phyloP scores from a whole-genome alignment of 1,140 invertebrate species.

The Bombus affinis region DNA sequence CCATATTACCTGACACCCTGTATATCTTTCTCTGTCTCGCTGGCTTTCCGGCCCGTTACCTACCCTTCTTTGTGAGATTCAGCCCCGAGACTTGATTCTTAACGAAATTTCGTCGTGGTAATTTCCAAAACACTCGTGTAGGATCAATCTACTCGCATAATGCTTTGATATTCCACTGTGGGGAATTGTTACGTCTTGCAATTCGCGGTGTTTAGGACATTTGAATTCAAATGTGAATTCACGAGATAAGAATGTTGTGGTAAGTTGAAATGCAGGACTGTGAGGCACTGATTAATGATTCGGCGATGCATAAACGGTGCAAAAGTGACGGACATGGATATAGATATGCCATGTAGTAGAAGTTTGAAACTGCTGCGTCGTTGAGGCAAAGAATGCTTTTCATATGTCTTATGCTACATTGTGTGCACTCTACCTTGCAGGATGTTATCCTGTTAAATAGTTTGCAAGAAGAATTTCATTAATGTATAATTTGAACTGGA shows the following conservation, averaged over 20 bases:
- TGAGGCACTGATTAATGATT: not conserved
- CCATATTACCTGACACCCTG: too few relatives aligned
- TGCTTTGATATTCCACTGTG: not conserved
- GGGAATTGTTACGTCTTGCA: not conserved
- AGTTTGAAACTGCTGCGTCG: not conserved
- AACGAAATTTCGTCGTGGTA: conserved; percentile 42
- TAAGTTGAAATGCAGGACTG: not conserved
- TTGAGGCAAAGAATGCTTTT: too few relatives aligned
- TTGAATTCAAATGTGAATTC: not conserved
- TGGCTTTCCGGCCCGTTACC: conserved; percentile 32
- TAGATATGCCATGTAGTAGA: not conserved
- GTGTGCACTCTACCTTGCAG: not conserved
- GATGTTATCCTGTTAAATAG: not conserved
- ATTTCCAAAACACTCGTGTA: conserved; percentile 41
- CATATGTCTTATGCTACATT: too few relatives aligned
- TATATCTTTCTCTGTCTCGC: not conserved
- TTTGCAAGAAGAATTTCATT: not conserved
- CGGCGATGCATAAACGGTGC: not conserved
- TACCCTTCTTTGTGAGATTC: conserved; percentile 12
- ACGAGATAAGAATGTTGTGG: not conserved
- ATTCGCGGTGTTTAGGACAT: not conserved
- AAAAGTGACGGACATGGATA: not conserved
- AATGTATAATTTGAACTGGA: not conserved
- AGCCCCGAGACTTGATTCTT: conserved; percentile 16
- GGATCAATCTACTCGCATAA: conserved; percentile 31